Evolutionary conservation across 2,797 vertebrate genomes (phyloP).

Genomic region (Danio albolineatus): DNA sequence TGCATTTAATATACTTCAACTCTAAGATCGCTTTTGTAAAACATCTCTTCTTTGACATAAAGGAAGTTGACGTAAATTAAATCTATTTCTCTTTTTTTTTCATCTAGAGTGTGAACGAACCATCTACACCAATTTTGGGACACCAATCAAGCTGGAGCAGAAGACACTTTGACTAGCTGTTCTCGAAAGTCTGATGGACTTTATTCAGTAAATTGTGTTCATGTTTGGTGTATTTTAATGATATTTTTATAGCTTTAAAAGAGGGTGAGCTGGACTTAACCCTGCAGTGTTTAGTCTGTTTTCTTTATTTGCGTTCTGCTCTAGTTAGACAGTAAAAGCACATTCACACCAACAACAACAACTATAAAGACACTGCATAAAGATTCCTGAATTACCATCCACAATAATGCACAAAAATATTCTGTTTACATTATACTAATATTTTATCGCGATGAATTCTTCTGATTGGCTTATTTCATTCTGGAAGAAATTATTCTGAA

Average conservation of each 20-base stretch:
- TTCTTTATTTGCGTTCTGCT: conserved; percentile 50
- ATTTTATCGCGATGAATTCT: no score
- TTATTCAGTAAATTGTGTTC: neutral
- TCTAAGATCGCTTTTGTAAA: no score
- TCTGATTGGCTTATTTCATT: no score
- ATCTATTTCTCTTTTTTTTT: conserved; percentile 33
- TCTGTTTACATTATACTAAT: no score
- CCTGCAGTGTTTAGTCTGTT: conserved; percentile 52
- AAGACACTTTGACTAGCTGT: conserved; percentile 22
- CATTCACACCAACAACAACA: no score
- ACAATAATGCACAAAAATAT: no score
- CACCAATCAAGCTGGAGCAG: conserved; percentile 16
- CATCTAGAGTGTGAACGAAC: conserved; percentile 56
- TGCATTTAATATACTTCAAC: no score
- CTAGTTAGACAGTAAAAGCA: conserved; percentile 4
- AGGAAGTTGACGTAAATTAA: neutral
- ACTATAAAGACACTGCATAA: no score
- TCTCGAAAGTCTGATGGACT: conserved; percentile 9
- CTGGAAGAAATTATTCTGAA: no score
- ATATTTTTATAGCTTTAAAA: conserved; percentile 49
- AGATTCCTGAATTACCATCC: no score
- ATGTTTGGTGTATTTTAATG: conserved; percentile 39
- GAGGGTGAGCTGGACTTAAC: conserved; percentile 78
- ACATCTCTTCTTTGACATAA: neutral
- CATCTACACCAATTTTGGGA: neutral